phyloP scores from a whole-genome alignment of 1,140 invertebrate species.

The Ceratoteleas bidentatus region DNA sequence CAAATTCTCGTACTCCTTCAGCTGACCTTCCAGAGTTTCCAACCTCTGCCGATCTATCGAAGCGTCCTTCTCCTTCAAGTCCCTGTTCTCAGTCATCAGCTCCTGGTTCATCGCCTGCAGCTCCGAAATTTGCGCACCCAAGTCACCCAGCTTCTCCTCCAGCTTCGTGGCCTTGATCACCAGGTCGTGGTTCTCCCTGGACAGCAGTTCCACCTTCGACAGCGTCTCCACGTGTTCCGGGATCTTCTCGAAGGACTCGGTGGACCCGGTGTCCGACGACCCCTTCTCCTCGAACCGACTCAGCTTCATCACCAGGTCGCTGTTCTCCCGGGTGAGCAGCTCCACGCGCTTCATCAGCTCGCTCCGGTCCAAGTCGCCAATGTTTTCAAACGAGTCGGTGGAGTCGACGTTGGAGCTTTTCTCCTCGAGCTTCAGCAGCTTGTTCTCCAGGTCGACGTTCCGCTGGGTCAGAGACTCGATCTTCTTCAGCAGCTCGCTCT shows the following conservation, averaged over 20 bases:
- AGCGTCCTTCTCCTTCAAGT: constrained; percentile 47
- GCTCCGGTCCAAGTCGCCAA: constrained; percentile 68
- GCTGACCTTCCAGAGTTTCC: constrained; percentile 76
- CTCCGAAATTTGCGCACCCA: constrained; percentile 68
- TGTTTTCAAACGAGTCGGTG: constrained; percentile 73
- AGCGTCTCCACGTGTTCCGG: constrained; percentile 82
- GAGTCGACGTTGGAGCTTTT: constrained; percentile 70
- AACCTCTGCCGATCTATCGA: no score
- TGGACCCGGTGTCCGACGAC: constrained; percentile 77
- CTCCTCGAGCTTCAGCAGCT: constrained; percentile 68
- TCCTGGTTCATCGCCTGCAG: constrained; percentile 78
- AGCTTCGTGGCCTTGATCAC: constrained; percentile 81
- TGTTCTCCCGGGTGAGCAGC: constrained; percentile 84
- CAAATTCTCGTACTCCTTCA: constrained; percentile 79
- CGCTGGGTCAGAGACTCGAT: constrained; percentile 84
- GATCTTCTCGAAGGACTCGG: constrained; percentile 79
- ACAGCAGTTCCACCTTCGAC: constrained; percentile 85
- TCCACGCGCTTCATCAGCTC: constrained; percentile 87
- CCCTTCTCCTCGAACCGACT: constrained; percentile 83
- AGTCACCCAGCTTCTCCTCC: constrained; percentile 69
- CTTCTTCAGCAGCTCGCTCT: constrained; percentile 85
- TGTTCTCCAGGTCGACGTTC: constrained; percentile 80
- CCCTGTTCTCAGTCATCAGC: constrained; percentile 76
- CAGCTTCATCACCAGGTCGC: constrained; percentile 80
- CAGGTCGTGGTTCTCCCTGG: constrained; percentile 83